phyloP scores from a whole-genome alignment of 30 jellyfish, hydroid and myxozoan genomes.

The Pelagia noctiluca region DNA sequence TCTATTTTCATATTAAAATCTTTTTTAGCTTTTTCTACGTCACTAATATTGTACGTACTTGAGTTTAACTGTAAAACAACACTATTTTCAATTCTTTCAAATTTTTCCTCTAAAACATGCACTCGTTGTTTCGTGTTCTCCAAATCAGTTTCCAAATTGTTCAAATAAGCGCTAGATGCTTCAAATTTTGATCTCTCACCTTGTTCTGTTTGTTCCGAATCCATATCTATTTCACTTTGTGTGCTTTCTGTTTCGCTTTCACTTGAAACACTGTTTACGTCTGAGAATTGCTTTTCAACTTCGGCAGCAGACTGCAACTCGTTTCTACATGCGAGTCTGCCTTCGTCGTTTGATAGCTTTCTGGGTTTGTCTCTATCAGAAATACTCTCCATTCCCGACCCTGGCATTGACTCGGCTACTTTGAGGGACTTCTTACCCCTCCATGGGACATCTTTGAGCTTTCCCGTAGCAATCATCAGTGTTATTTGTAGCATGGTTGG shows the following conservation, averaged over 20 bases:
- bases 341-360: constrained; percentile 24
- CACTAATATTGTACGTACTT: no score
- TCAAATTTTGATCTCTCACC: no score
- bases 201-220: constrained; percentile 2
- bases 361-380: constrained; percentile 21
- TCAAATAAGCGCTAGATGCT: no score
- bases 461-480: constrained; percentile 21
- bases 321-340: constrained; percentile 33
- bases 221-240: constrained; percentile 20
- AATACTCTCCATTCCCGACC: constrained; percentile 6
- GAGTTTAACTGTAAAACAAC: no score
- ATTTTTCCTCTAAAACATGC: no score
- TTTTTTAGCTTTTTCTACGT: no score
- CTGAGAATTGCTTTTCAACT: constrained; percentile 14
- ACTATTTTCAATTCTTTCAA: no score
- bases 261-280: constrained; percentile 16
- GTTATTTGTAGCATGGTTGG: constrained; percentile 20
- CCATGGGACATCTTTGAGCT: constrained; percentile 23
- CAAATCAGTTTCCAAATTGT: no score
- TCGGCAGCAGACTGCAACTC: constrained; percentile 37
- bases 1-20: no score
- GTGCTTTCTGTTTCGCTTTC: constrained; percentile 18
- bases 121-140: no score
- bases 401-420: constrained; percentile 26
- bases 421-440: constrained; percentile 12